phyloP scores from a whole-genome alignment of 2,888 invertebrate species.

The Digitonthophagus gazella region DNA sequence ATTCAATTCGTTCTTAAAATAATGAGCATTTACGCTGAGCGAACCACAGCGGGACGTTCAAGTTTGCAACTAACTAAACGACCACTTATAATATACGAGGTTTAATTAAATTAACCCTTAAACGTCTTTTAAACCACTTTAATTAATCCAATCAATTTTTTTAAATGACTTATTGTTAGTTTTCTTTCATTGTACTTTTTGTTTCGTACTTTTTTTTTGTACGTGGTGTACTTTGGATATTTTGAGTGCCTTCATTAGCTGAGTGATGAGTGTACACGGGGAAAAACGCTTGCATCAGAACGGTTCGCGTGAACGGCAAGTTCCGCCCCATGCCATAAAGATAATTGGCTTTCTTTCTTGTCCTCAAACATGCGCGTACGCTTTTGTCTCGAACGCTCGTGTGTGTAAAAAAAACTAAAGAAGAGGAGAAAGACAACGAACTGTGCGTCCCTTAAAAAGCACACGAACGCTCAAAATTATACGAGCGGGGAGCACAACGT shows the following conservation, averaged over 20 bases:
- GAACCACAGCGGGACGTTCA: neutral
- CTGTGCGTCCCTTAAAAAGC: neutral
- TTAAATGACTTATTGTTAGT: no score
- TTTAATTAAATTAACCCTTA: neutral
- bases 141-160: no score
- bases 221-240: no score
- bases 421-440: neutral
- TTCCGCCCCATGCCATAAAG: neutral
- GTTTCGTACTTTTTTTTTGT: no score
- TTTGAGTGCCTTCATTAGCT: neutral
- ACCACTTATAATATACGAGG: neutral
- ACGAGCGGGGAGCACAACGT: neutral
- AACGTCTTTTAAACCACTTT: no score
- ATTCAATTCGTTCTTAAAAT: neutral
- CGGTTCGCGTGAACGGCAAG: neutral
- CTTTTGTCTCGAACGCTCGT: neutral
- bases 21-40: neutral
- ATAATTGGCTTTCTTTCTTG: neutral
- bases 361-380: neutral
- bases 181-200: no score
- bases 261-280: neutral
- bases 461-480: neutral
- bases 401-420: neutral
- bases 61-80: neutral
- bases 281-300: neutral